Evolutionary conservation across 2,797 vertebrate genomes (phyloP).

Genomic region (Labroides dimidiatus): DNA sequence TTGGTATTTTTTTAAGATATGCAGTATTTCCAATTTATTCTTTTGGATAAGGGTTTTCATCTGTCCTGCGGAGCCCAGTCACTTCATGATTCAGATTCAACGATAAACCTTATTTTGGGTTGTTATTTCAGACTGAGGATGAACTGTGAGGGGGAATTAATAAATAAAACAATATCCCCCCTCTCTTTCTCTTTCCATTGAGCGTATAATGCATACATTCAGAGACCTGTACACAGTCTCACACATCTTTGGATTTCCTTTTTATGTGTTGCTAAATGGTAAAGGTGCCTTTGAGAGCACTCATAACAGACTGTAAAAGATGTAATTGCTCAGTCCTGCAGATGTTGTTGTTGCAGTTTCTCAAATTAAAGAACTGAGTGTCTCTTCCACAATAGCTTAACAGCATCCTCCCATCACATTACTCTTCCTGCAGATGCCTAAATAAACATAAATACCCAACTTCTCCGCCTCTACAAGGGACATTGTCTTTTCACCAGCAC

Average conservation of each 20-base stretch:
- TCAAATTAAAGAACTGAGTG: constrained; percentile 52
- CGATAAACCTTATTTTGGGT: too few relatives aligned
- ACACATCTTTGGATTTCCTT: too few relatives aligned
- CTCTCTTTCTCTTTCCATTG: too few relatives aligned
- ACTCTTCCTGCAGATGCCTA: constrained; percentile 34
- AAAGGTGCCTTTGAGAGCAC: constrained; percentile 19
- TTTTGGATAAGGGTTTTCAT: too few relatives aligned
- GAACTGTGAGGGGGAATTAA: too few relatives aligned
- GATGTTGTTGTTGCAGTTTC: constrained; percentile 28
- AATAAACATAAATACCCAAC: constrained; percentile 52
- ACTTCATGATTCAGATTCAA: too few relatives aligned
- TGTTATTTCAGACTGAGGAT: too few relatives aligned
- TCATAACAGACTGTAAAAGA: constrained; percentile 44
- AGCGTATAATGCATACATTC: neutral
- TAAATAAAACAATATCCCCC: too few relatives aligned
- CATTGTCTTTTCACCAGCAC: constrained; percentile 41
- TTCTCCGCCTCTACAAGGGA: constrained; percentile 39
- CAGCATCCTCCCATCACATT: constrained; percentile 50
- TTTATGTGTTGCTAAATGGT: neutral
- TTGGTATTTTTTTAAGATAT: too few relatives aligned
- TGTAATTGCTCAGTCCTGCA: constrained; percentile 59
- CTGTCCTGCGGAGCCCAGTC: too few relatives aligned
- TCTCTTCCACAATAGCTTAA: constrained; percentile 54
- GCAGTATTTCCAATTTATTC: too few relatives aligned
- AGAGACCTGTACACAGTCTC: neutral